Base-by-base conservation (phyloP, 2,888 invertebrate species). In the Adelognathus sp. region DNA sequence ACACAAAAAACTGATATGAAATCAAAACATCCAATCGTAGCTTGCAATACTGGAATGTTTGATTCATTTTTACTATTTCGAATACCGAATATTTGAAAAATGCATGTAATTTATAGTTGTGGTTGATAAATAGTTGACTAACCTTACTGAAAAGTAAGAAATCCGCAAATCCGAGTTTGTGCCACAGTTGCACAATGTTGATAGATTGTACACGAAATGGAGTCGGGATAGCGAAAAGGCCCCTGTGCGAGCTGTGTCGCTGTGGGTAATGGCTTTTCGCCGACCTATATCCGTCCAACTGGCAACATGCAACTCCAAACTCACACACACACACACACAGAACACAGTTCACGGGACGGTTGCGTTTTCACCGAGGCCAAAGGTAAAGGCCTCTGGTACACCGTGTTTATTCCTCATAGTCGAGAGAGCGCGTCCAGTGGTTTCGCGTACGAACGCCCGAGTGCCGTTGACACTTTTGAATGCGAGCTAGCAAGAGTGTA, bases 381-480 rank as follows among this genome's bases (percentile, higher is more conserved):
- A 69, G 73, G 4, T 39, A 75, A 69, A 69, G 73, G 4, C 29
- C 71, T 50, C 61, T 39, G 16, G 16, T 16, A 9, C 41, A 9
- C n/a, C 14, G 16, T 36, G 18, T 54, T 71, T 46, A 41, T 52
- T 64, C 74, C 70, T 74, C 71, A 46, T 71, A 64, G 74, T 71
- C 60, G 33, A 71, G 70, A n/a, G n/a, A n/a, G n/a, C n/a, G n/a
- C 61, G 78, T 71, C 78, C 78, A 52, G 63, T 39, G 50, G 44
- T 56, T 69, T 69, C 69, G 58, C 50, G 50, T 29, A 52, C 56
- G 63, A 41, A 78, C 61, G 41, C 58, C 74, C 77, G 73, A 72
- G 79, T 82, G 81, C 64, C 75, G 70, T 76, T 83, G 82, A 77
- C 82, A 81, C 79, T 79, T 83, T 79, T 76, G 66, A 69, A 81